A percentile compares a stretch with the other conserved stretches of the same genome.
Evolutionary conservation across 2,113 vertebrate species (phyloP).

Genomic region (Xerus inauris): DNA sequence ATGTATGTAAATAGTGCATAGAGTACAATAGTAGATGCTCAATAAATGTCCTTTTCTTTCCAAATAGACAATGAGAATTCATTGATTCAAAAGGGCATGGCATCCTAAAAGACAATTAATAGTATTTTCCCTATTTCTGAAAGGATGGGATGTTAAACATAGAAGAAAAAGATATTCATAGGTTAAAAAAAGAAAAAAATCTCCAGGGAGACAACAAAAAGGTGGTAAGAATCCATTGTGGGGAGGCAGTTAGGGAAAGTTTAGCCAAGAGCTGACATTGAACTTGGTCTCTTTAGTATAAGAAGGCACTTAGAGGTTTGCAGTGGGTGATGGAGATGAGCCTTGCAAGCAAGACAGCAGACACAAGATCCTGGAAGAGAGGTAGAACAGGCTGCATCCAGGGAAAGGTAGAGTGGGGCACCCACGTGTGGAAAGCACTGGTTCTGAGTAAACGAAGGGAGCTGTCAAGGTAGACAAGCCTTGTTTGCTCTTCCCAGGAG

Average conservation of each 20-base stretch:
- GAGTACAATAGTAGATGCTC: background rate
- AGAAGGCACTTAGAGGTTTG: background rate
- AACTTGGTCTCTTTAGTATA: background rate
- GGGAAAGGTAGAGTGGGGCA: background rate
- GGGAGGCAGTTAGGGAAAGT: background rate
- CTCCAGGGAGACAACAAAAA: background rate
- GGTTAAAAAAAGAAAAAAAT: background rate
- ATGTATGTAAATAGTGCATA: background rate
- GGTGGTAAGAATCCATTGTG: background rate
- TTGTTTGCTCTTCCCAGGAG: background rate
- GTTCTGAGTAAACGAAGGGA: background rate
- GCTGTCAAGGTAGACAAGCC: background rate
- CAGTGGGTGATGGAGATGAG: background rate
- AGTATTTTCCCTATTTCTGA: constrained; percentile 2
- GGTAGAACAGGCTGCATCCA: background rate
- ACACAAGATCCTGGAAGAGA: background rate
- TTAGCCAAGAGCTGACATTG: background rate
- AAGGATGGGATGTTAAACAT: constrained; percentile 4
- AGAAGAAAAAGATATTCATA: background rate
- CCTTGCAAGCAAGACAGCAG: background rate
- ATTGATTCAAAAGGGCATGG: background rate
- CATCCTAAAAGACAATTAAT: constrained; percentile 36
- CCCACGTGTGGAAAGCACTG: background rate
- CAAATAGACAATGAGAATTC: constrained; percentile 32
- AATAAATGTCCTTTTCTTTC: constrained; percentile 41